Conservation (phyloP, 2,888 invertebrate genomes). For the Aquatica leii region DNA sequence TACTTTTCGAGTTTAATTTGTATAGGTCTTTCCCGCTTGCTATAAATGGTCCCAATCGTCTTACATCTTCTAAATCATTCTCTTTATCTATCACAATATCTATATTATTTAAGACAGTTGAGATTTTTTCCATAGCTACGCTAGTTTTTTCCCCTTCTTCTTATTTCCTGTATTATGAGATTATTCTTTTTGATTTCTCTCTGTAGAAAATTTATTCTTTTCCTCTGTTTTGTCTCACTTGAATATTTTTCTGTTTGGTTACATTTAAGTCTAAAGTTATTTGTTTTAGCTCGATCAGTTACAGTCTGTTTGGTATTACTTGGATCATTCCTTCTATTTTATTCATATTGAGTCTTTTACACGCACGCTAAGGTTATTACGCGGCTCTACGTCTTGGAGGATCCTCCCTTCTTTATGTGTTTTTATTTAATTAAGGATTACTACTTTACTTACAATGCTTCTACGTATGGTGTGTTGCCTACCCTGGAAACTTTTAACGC, state of each 20-base stretch:
- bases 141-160: not conserved
- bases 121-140: slow-evolving; percentile 11
- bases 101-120: not conserved
- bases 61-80: slow-evolving; percentile 9
- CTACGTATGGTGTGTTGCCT: slow-evolving; percentile 9
- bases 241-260: too few species aligned
- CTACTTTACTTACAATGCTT: not conserved
- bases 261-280: not conserved
- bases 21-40: slow-evolving; percentile 14
- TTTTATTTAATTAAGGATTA: not conserved
- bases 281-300: too few species aligned
- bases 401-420: not conserved
- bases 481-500: not conserved
- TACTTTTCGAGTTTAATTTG: slow-evolving; percentile 18
- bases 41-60: slow-evolving; percentile 4
- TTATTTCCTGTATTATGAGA: slow-evolving; percentile 12
- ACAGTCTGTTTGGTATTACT: too few species aligned
- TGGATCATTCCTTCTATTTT: not conserved
- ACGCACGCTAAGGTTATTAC: not conserved
- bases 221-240: slow-evolving; percentile 12
- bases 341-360: too few species aligned
- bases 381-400: not conserved
- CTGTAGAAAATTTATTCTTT: slow-evolving; percentile 12
- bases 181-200: slow-evolving; percentile 15
- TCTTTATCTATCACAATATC: slow-evolving; percentile 4